phyloP scores from a whole-genome alignment of 1,140 invertebrate genomes.

The Drosophila busckii region DNA sequence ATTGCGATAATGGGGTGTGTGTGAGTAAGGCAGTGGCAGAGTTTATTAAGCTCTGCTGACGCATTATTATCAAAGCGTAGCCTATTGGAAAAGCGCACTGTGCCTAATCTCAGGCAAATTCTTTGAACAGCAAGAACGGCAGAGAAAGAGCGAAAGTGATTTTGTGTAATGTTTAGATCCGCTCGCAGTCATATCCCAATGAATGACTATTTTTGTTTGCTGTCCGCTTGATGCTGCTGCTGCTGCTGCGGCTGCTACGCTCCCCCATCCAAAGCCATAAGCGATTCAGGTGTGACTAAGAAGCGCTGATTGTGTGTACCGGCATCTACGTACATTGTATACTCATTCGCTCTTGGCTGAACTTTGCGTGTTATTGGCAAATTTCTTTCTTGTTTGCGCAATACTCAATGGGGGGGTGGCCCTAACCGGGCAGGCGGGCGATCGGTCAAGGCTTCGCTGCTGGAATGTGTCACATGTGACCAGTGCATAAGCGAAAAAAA shows the following conservation, averaged over 20 bases:
- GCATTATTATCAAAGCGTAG: constrained; percentile 9
- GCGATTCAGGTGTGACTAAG: constrained; percentile 25
- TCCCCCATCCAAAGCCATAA: too few species aligned
- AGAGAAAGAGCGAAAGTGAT: constrained; percentile 67
- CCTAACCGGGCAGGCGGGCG: constrained; percentile 18
- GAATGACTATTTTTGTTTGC: constrained; percentile 40
- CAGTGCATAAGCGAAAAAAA: too few species aligned
- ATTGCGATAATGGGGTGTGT: constrained; percentile 1
- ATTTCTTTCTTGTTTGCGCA: constrained; percentile 65
- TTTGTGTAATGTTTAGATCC: background rate
- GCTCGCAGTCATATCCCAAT: constrained; percentile 15
- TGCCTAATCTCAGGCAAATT: constrained; percentile 21
- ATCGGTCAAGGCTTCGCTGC: constrained; percentile 68
- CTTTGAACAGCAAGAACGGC: constrained; percentile 53
- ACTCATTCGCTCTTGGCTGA: background rate
- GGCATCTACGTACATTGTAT: constrained; percentile 3
- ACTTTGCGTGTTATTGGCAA: constrained; percentile 23
- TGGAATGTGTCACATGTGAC: constrained; percentile 50
- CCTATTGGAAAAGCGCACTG: constrained; percentile 14
- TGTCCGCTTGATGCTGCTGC: background rate
- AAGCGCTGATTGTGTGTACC: constrained; percentile 5
- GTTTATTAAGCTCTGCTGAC: background rate
- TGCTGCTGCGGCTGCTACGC: constrained; percentile 1
- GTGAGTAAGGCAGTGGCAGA: background rate
- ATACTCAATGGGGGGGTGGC: constrained; percentile 13